Evolutionary conservation across 1,140 invertebrate genomes (phyloP).

Genomic region (Drosophila albomicans): DNA sequence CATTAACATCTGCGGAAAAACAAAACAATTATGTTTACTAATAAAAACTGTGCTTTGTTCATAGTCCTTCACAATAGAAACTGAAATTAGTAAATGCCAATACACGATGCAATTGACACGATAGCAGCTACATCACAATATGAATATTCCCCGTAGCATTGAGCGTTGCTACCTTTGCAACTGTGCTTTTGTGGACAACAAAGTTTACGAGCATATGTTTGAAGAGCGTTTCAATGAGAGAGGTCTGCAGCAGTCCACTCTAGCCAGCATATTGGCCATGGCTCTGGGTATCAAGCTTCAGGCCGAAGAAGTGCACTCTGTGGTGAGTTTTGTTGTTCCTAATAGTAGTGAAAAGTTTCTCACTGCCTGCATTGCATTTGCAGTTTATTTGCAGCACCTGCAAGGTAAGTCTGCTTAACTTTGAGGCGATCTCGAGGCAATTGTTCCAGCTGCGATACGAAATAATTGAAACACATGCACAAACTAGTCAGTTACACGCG

Average conservation of each 20-base stretch:
- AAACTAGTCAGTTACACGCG: conserved; percentile 2
- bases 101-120: too few species aligned
- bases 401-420: conserved; percentile 39
- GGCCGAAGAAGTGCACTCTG: conserved; percentile 24
- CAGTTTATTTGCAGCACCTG: conserved; percentile 45
- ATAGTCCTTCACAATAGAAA: too few species aligned
- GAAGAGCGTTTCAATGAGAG: conserved; percentile 23
- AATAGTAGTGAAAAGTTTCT: not conserved
- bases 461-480: conserved; percentile 7
- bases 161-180: conserved; percentile 38
- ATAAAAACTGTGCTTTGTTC: too few species aligned
- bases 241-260: conserved; percentile 8
- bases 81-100: too few species aligned
- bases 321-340: not conserved
- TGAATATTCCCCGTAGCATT: not conserved
- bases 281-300: conserved; percentile 13
- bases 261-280: conserved; percentile 25
- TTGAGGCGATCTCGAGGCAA: conserved; percentile 17
- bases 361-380: not conserved
- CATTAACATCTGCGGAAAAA: too few species aligned
- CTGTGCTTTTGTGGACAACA: conserved; percentile 21
- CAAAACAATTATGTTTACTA: too few species aligned
- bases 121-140: not conserved
- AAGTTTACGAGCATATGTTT: conserved; percentile 39
- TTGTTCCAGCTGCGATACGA: conserved; percentile 6